Conservation (phyloP, 2,888 invertebrate genomes). For the Amblyteles armatorius region DNA sequence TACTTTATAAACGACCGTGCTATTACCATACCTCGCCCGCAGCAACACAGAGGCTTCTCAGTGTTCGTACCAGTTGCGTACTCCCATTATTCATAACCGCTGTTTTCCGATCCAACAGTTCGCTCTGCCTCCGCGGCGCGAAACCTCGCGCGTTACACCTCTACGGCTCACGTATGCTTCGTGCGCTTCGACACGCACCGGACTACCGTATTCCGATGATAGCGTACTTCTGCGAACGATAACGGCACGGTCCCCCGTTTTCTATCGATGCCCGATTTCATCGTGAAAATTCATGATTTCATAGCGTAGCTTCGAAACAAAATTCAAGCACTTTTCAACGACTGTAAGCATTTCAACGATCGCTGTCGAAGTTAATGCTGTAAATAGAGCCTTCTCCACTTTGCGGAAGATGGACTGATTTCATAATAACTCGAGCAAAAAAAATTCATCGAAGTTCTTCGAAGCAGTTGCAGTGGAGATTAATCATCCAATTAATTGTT, state of each 20-base stretch:
- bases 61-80: constrained; percentile 63
- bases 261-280: too few relatives aligned
- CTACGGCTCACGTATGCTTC: background rate
- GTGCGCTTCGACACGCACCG: constrained; percentile 22
- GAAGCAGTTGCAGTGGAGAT: background rate
- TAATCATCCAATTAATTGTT: background rate
- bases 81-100: constrained; percentile 64
- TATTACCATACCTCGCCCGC: background rate
- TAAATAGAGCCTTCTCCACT: background rate
- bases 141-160: constrained; percentile 40
- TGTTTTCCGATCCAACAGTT: constrained; percentile 60
- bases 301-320: background rate
- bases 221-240: background rate
- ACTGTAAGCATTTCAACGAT: too few relatives aligned
- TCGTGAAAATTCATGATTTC: too few relatives aligned
- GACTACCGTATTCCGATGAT: constrained; percentile 20
- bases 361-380: background rate
- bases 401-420: background rate
- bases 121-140: background rate
- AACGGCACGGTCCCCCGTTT: too few relatives aligned
- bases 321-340: background rate
- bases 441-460: background rate
- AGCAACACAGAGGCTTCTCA: constrained; percentile 26
- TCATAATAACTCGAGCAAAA: background rate
- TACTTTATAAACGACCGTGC: constrained; percentile 54